A percentile compares a stretch with the other conserved stretches of the same genome.
These are phyloP conservation scores for Aproaerema taeniolella DNA, from an alignment of 2,888 invertebrate species.

Conservation along the genomic window DNA sequence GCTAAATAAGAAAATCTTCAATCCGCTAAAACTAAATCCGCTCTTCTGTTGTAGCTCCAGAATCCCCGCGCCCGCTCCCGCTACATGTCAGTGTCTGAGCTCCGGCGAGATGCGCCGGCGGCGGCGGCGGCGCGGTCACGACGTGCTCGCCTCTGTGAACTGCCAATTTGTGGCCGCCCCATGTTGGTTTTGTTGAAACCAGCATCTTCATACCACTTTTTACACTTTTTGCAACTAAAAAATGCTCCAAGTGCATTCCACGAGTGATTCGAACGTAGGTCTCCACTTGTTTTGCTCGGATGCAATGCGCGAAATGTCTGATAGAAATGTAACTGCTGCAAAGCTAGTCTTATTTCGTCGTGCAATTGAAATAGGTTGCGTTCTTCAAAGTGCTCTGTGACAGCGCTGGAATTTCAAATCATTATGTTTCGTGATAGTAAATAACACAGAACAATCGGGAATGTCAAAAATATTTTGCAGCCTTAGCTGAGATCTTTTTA, in stretches of 20 bases:
- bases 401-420: too few species aligned
- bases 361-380: too few species aligned
- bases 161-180: constrained; percentile 74
- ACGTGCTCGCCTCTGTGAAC: constrained; percentile 63
- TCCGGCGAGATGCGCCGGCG: constrained; percentile 38
- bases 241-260: constrained; percentile 13
- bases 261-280: constrained; percentile 8
- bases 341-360: too few species aligned
- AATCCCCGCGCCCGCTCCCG: constrained; percentile 4
- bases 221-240: constrained; percentile 50
- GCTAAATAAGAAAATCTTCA: too few species aligned
- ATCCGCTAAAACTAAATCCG: too few species aligned
- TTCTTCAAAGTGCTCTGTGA: too few species aligned
- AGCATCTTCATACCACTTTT: constrained; percentile 70
- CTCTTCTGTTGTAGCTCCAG: not conserved
- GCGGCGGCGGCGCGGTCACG: constrained; percentile 63
- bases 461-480: too few species aligned
- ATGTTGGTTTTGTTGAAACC: constrained; percentile 75
- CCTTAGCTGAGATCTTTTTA: too few species aligned
- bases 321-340: too few species aligned
- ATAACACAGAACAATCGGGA: too few species aligned
- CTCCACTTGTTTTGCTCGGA: not conserved
- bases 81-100: constrained; percentile 9
- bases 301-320: not conserved
- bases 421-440: too few species aligned